Conservation (phyloP, 2,888 invertebrate species). For the Zaprionus lineosus region DNA sequence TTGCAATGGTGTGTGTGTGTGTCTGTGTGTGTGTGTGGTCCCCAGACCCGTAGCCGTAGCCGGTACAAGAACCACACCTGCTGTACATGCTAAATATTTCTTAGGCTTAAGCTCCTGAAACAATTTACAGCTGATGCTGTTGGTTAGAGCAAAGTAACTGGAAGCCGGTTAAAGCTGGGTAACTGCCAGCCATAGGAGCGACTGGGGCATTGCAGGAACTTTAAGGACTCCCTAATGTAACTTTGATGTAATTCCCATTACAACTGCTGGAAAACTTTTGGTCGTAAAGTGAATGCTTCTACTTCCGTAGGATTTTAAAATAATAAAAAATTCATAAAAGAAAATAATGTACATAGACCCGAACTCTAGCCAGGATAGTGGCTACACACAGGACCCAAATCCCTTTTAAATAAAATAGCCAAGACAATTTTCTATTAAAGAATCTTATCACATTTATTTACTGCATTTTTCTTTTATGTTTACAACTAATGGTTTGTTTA, state of each 20-base stretch:
- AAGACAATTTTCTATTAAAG: constrained; percentile 73
- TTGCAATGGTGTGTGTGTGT: constrained; percentile 2
- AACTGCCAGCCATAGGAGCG: no score
- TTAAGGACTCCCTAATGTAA: no score
- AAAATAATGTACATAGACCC: no score
- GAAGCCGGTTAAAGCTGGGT: background rate
- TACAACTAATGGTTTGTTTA: constrained; percentile 68
- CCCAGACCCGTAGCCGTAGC: background rate
- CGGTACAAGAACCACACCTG: constrained; percentile 37
- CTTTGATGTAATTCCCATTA: constrained; percentile 1
- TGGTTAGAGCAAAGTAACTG: constrained; percentile 8
- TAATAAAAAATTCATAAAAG: no score
- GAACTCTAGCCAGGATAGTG: no score
- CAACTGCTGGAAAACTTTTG: no score
- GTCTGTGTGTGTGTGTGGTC: background rate
- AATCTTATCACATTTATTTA: constrained; percentile 83
- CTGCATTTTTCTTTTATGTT: constrained; percentile 75
- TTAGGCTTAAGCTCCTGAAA: constrained; percentile 63
- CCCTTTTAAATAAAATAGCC: no score
- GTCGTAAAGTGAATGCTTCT: no score
- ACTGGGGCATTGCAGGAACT: no score
- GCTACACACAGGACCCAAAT: no score
- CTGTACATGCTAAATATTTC: constrained; percentile 63
- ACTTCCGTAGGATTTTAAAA: no score
- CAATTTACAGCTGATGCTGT: constrained; percentile 64